Evolutionary conservation across 2,888 invertebrate species (phyloP).

Genomic region (Diloba caeruleocephala): DNA sequence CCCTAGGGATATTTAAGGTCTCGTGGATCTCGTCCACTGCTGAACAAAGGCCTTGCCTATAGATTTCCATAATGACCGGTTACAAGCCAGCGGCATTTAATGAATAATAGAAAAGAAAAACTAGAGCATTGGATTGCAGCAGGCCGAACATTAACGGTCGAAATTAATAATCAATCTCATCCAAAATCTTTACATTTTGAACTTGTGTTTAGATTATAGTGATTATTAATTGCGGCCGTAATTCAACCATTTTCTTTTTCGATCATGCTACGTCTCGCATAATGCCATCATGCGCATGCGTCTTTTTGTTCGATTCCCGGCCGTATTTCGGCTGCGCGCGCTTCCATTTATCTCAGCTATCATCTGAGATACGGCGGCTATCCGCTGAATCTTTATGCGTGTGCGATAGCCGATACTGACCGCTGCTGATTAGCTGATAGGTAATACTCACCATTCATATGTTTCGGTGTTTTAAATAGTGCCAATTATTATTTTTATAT

Average conservation of each 20-base stretch:
- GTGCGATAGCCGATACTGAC: slow-evolving; percentile 69
- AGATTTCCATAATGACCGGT: too few relatives aligned
- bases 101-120: too few relatives aligned
- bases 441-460: slow-evolving; percentile 63
- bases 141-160: too few relatives aligned
- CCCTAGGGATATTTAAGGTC: too few relatives aligned
- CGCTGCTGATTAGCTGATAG: slow-evolving; percentile 78
- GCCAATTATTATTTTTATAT: slow-evolving; percentile 18
- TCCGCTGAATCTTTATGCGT: slow-evolving; percentile 80
- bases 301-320: slow-evolving; percentile 78
- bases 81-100: too few relatives aligned
- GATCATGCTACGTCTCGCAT: slow-evolving; percentile 51
- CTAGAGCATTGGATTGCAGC: too few relatives aligned
- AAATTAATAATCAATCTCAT: too few relatives aligned
- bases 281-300: slow-evolving; percentile 64
- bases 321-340: slow-evolving; percentile 86
- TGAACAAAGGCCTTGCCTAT: too few relatives aligned
- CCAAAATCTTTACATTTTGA: too few relatives aligned
- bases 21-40: too few relatives aligned
- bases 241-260: slow-evolving; percentile 1
- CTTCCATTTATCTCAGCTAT: slow-evolving; percentile 82
- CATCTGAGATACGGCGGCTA: slow-evolving; percentile 83
- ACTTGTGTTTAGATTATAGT: too few relatives aligned
- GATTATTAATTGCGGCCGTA: too few relatives aligned
- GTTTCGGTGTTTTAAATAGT: slow-evolving; percentile 34